Base-by-base conservation (phyloP, 2,888 invertebrate genomes). In the Epinotia bilunana region DNA sequence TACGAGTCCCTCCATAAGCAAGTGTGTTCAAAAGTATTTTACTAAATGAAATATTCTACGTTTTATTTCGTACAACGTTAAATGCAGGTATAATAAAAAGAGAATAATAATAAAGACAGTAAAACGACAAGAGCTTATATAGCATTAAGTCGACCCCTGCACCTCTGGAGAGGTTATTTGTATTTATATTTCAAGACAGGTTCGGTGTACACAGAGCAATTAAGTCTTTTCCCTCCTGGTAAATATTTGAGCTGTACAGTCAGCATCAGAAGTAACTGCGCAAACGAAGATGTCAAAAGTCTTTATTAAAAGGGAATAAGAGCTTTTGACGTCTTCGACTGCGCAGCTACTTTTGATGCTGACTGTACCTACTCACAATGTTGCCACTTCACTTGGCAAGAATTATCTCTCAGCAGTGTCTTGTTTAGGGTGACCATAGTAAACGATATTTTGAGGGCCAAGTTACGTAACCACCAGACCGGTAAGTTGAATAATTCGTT, bases 201-300 rank as follows among this genome's bases (percentile, higher is more conserved):
- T 70, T 70, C 74, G 20, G 64, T 69, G 69, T 74, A 74, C 73
- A 73, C 73, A 73, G 53, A 71, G 70, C 74, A 74, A 74, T 74
- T 74, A 74, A 74, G 74, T 74, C 60, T 74, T 70, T 74, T 65
- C 64, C 63, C 70, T 71, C 28, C 28, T 72, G 18, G 73, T 80
- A 78, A 79, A 80, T 80, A 79, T 79, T 80, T 80, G 78, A 80
- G 61, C 58, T 69, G 65, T n/a, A n/a, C n/a, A n/a, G n/a, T n/a
- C n/a, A n/a, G n/a, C n/a, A n/a, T n/a, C n/a, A n/a, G n/a, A n/a
- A n/a, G n/a, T n/a, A n/a, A n/a, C n/a, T n/a, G n/a, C n/a, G n/a
- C n/a, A n/a, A n/a, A n/a, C n/a, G n/a, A n/a, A n/a, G n/a, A n/a
- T n/a, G n/a, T n/a, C n/a, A n/a, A n/a, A n/a, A n/a, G n/a, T n/a